Evolutionary conservation across 2,797 vertebrate genomes (phyloP).

Genomic region (Fratercula arctica): DNA sequence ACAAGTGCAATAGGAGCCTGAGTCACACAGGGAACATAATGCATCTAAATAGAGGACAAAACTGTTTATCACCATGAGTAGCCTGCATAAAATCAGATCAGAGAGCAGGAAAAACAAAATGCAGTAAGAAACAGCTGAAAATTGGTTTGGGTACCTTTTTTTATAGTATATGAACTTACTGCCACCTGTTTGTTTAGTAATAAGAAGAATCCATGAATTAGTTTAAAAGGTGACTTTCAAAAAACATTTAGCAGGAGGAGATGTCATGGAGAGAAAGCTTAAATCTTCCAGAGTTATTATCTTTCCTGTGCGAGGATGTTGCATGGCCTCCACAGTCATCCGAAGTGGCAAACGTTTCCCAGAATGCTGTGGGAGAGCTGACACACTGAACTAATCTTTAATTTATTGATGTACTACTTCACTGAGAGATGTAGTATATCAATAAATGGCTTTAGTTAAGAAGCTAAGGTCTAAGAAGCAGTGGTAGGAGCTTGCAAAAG

Average conservation of each 20-base stretch:
- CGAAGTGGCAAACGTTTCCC: constrained; percentile 56
- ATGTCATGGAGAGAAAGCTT: not conserved
- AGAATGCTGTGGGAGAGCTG: constrained; percentile 62
- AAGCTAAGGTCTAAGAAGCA: constrained; percentile 72
- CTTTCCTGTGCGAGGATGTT: not conserved
- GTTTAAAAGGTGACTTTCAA: constrained; percentile 53
- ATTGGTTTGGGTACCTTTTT: not conserved
- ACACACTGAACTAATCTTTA: constrained; percentile 75
- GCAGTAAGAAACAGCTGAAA: not conserved
- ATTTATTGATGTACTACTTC: constrained; percentile 74
- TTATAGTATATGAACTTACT: not conserved
- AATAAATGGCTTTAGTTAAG: constrained; percentile 75
- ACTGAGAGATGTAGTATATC: constrained; percentile 67
- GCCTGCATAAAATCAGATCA: constrained; percentile 25
- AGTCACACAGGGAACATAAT: not conserved
- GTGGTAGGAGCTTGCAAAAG: constrained; percentile 47
- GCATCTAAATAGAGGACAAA: constrained; percentile 18
- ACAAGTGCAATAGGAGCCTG: not conserved
- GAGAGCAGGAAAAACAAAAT: not conserved
- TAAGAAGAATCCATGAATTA: not conserved
- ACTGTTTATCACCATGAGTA: not conserved
- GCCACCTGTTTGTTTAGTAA: constrained; percentile 1
- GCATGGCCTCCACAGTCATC: constrained; percentile 33
- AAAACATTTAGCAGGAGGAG: constrained; percentile 24
- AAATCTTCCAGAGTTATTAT: constrained; percentile 24